These are phyloP conservation scores for Stenopsyche tienmushanensis DNA, from an alignment of 1,140 invertebrate genomes.

Conservation along the genomic window DNA sequence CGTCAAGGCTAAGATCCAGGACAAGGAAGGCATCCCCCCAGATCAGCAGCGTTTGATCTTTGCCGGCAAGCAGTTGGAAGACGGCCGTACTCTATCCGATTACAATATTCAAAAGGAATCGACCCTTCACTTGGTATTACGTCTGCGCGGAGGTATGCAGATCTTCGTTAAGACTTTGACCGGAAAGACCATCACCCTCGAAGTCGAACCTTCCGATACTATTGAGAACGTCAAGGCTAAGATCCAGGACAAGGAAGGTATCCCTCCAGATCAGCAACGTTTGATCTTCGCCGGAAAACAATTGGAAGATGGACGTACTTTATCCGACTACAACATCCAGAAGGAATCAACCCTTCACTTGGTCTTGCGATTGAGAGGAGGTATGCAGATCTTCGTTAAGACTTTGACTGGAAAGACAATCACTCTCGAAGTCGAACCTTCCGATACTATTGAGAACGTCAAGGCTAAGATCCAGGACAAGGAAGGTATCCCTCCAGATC, in stretches of 20 bases:
- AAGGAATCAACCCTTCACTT: constrained; percentile 66
- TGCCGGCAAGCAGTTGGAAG: constrained; percentile 79
- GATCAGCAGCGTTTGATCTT: constrained; percentile 75
- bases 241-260: constrained; percentile 67
- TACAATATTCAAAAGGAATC: constrained; percentile 68
- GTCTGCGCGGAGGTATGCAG: constrained; percentile 64
- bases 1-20: constrained; percentile 73
- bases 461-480: too few relatives aligned
- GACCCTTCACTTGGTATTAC: constrained; percentile 64
- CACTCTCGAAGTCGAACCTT: constrained; percentile 77
- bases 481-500: too few relatives aligned
- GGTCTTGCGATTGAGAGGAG: constrained; percentile 64
- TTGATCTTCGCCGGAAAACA: constrained; percentile 75
- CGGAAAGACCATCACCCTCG: constrained; percentile 86
- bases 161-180: constrained; percentile 88
- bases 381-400: constrained; percentile 84
- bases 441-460: too few relatives aligned
- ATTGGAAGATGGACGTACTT: constrained; percentile 74
- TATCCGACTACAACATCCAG: constrained; percentile 69
- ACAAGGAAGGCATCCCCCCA: constrained; percentile 67
- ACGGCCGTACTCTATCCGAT: constrained; percentile 70
- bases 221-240: constrained; percentile 75
- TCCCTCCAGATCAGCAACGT: constrained; percentile 63
- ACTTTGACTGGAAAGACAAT: constrained; percentile 77
- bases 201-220: constrained; percentile 74